Evolutionary conservation across 2,113 vertebrate species (phyloP).

Genomic region (Silurus meridionalis): DNA sequence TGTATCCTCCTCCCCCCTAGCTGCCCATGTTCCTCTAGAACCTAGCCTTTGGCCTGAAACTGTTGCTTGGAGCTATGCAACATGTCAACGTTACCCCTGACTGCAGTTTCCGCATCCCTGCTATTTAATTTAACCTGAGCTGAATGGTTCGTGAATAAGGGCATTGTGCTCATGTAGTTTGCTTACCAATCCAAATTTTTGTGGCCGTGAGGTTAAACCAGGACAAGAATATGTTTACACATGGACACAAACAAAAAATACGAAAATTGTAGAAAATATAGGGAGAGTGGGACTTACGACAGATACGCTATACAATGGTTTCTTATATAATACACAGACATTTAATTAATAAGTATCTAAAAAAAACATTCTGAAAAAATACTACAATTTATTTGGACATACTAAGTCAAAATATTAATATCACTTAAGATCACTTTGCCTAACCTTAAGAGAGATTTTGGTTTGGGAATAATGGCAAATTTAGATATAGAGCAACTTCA

Average conservation of each 20-base stretch:
- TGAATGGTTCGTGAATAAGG: constrained; percentile 36
- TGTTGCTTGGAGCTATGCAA: background rate
- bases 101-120: background rate
- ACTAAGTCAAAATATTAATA: background rate
- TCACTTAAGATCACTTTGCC: background rate
- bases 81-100: constrained; percentile 11
- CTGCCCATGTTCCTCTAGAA: background rate
- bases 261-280: background rate
- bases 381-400: background rate
- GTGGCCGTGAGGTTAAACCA: constrained; percentile 26
- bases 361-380: background rate
- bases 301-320: background rate
- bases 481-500: background rate
- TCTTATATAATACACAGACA: background rate
- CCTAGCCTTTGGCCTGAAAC: background rate
- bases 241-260: background rate
- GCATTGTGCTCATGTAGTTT: constrained; percentile 29
- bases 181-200: background rate
- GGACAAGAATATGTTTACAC: constrained; percentile 3
- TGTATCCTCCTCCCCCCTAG: background rate
- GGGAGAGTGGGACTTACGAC: background rate
- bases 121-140: constrained; percentile 13
- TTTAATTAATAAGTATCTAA: background rate
- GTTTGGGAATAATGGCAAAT: background rate
- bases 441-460: background rate